Base-by-base conservation (phyloP, 2,113 vertebrate species). In the Larimichthys polyactis region DNA sequence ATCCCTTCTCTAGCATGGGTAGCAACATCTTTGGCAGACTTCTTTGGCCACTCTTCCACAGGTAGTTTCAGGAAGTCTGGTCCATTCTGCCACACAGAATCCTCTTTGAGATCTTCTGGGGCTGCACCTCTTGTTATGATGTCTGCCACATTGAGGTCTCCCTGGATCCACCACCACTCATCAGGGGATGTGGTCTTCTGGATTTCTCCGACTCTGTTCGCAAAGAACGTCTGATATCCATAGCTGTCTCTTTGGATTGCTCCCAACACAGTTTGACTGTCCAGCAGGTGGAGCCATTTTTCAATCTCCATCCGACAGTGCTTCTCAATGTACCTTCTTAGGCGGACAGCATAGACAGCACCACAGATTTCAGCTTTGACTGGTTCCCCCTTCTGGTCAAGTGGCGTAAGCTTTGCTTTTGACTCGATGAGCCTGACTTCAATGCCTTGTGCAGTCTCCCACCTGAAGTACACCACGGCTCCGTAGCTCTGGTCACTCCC, bases 81-180 rank as follows among this genome's bases (percentile, higher is more conserved):
- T 46, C 44, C 44, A 40, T 72, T 83, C 20, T 87, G 75, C 81
- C 83, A 82, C 4, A 2, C 3, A 12, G 71, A 82, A n/a, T 58
- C 32, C 10, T 79, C 82, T 0, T 59, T 11, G 0, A 84, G 59
- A 6, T 79, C 49, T 11, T 81, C 24, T 4, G 51, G 32, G 48
- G 16, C 48, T 24, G 3, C 16, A 32, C 36, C 74, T n/a, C 76
- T 87, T 51, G 49, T 51, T 17, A 51, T 17, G 4, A 51, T 54
- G 36, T 85, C 86, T 6, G 67, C 82, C 22, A 79, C 19, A 7
- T 82, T 79, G 0, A 79, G 14, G 6, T 69, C 29, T 17, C 71
- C 81, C 7, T 68, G 60, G 15, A 87, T 80, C 72, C 79, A 90
- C 82, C 79, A 80, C 75, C 85, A 90, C 24, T 24, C 24, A 24